Evolutionary conservation across 2,113 vertebrate genomes (phyloP).

Genomic region (Alosa alosa): DNA sequence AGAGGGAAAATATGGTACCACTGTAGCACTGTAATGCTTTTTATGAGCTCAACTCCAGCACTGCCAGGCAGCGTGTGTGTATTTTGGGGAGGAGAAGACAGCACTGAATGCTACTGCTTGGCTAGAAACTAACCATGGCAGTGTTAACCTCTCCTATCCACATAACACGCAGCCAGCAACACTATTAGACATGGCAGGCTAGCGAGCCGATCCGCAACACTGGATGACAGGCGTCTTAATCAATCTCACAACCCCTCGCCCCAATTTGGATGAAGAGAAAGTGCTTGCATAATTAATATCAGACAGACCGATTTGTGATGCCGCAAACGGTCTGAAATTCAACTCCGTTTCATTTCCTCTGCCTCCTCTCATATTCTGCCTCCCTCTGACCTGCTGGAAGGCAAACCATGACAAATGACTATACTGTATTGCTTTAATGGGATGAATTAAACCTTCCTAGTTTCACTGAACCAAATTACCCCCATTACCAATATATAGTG

Average conservation of each 20-base stretch:
- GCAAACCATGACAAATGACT: background rate
- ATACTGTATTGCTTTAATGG: background rate
- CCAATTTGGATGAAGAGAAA: background rate
- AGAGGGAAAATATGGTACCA: constrained; percentile 2
- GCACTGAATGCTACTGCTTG: background rate
- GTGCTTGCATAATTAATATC: constrained; percentile 14
- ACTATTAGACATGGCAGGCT: constrained; percentile 19
- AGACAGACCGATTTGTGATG: background rate
- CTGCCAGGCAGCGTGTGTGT: background rate
- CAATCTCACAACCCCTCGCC: background rate
- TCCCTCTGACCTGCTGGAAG: background rate
- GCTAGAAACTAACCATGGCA: background rate
- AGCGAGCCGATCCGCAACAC: background rate
- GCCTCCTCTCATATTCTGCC: background rate
- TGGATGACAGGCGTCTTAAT: constrained; percentile 19
- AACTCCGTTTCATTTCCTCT: background rate
- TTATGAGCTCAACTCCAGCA: background rate
- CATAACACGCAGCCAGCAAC: background rate
- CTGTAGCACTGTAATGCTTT: background rate
- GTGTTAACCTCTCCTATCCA: background rate
- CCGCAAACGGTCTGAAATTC: background rate
- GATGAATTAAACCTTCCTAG: background rate
- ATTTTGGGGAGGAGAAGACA: background rate
- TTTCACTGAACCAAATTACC: constrained; percentile 1
- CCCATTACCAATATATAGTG: background rate